phyloP scores from a whole-genome alignment of 2,888 invertebrate species.

The Ichneumoninae sp. region DNA sequence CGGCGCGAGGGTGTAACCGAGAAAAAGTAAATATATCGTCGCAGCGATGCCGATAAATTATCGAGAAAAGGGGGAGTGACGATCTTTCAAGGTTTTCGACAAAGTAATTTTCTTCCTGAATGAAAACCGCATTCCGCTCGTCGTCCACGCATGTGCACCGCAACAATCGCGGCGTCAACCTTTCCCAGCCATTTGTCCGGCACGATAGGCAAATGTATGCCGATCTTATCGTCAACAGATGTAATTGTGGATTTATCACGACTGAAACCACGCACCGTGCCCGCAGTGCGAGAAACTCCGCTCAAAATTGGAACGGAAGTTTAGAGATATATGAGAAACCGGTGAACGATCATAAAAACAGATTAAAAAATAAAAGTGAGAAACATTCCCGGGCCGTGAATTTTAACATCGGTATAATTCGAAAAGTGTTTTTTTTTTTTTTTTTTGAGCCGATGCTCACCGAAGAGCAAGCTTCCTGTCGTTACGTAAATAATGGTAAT shows the following conservation, averaged over 20 bases:
- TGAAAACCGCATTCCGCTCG: constrained; percentile 63
- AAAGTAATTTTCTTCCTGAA: constrained; percentile 58
- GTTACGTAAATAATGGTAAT: constrained; percentile 44
- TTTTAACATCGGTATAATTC: constrained; percentile 39
- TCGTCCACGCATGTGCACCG: constrained; percentile 39
- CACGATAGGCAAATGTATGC: constrained; percentile 56
- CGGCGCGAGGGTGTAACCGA: constrained; percentile 32
- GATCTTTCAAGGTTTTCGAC: constrained; percentile 62
- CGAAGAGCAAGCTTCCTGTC: constrained; percentile 43
- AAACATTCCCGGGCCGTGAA: constrained; percentile 22
- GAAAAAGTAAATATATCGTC: constrained; percentile 50
- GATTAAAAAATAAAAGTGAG: constrained; percentile 21
- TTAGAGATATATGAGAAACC: constrained; percentile 1
- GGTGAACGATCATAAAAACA: constrained; percentile 14
- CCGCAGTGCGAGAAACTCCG: background rate
- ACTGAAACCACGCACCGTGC: constrained; percentile 5
- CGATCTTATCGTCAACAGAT: constrained; percentile 62
- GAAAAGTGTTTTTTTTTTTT: constrained; percentile 16
- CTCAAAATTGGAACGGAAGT: constrained; percentile 47
- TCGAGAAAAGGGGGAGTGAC: constrained; percentile 58
- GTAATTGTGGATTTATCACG: constrained; percentile 44
- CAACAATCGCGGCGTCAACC: constrained; percentile 34
- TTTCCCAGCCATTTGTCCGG: constrained; percentile 64
- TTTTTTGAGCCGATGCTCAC: constrained; percentile 6
- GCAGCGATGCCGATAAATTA: constrained; percentile 50